A percentile compares a stretch with the other conserved stretches of the same genome.
phyloP scores from a whole-genome alignment of 2,797 vertebrate species.

The Tapera naevia region DNA sequence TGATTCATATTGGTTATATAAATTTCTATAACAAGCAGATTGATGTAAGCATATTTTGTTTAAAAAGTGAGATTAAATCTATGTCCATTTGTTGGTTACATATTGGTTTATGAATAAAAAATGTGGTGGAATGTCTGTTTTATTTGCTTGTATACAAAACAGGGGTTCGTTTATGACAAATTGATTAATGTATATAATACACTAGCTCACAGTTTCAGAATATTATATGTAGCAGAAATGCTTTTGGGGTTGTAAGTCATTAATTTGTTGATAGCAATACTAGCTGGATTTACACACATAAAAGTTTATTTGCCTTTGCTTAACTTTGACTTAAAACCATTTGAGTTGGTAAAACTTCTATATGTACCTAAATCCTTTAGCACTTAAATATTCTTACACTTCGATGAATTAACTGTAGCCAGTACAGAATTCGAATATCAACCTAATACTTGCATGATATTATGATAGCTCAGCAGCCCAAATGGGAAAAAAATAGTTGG shows the following conservation, averaged over 20 bases:
- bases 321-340: neutral
- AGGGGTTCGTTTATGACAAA: slow-evolving; percentile 41
- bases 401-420: neutral
- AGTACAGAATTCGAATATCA: neutral
- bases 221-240: slow-evolving; percentile 32
- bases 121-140: neutral
- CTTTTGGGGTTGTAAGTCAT: slow-evolving; percentile 32
- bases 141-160: slow-evolving; percentile 17
- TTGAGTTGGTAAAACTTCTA: neutral
- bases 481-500: neutral
- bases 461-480: neutral
- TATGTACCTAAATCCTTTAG: neutral
- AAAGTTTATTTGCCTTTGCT: slow-evolving; percentile 14
- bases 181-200: slow-evolving; percentile 56
- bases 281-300: slow-evolving; percentile 21
- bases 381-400: neutral
- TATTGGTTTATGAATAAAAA: slow-evolving; percentile 50
- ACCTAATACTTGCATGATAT: neutral
- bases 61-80: slow-evolving; percentile 20
- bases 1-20: slow-evolving; percentile 11
- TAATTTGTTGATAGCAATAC: slow-evolving; percentile 22
- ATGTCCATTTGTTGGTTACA: slow-evolving; percentile 18
- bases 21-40: slow-evolving; percentile 28
- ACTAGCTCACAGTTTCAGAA: slow-evolving; percentile 2
- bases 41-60: slow-evolving; percentile 34